These are phyloP conservation scores for Rhogogaster chlorosoma DNA, from an alignment of 2,888 invertebrate genomes.

Conservation along the genomic window DNA sequence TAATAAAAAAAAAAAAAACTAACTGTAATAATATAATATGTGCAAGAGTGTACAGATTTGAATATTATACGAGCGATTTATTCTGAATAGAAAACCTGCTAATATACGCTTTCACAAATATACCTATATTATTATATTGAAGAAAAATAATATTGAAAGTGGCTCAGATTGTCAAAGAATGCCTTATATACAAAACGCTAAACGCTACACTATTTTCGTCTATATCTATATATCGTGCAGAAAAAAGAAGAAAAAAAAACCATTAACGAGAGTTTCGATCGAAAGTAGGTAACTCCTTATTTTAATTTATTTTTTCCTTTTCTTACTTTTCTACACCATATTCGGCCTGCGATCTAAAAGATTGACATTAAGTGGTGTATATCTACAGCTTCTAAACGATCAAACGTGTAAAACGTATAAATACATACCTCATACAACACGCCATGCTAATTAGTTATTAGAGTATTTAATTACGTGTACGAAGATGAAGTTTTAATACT, in stretches of 20 bases:
- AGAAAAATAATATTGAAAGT: conserved; percentile 29
- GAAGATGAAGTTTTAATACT: not conserved
- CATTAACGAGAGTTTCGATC: not conserved
- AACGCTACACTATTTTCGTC: conserved; percentile 2
- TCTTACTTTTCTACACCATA: not conserved
- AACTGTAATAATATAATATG: not conserved
- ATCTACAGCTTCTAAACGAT: not conserved
- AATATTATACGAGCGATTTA: not conserved
- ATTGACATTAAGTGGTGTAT: not conserved
- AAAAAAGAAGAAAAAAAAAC: not conserved
- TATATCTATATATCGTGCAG: not conserved
- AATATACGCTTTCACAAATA: conserved; percentile 21
- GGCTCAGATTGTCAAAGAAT: conserved; percentile 28
- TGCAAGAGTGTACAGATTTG: not conserved
- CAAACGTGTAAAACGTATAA: not conserved
- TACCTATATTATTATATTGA: not conserved
- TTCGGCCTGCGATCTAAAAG: not conserved
- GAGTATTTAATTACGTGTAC: not conserved
- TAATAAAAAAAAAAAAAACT: too few relatives aligned
- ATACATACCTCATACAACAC: not conserved
- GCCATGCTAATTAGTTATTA: conserved; percentile 14
- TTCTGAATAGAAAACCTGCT: conserved; percentile 18
- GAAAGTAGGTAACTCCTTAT: not conserved
- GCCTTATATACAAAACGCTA: conserved; percentile 32
- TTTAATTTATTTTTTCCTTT: not conserved